Base-by-base conservation (phyloP, 2,888 invertebrate species). In the Pogonocherus hispidulus region DNA sequence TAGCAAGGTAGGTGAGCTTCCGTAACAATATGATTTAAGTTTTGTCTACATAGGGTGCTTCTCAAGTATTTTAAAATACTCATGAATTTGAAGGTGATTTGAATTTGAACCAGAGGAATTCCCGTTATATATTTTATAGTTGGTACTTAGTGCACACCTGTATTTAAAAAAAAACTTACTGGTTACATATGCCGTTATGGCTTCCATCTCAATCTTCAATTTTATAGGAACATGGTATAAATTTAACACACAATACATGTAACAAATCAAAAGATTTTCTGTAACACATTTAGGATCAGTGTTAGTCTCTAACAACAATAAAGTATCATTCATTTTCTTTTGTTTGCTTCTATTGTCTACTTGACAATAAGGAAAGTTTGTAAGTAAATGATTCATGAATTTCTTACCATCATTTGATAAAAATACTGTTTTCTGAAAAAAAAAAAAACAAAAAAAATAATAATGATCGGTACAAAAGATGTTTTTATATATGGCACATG, bases 311-410 rank as follows among this genome's bases (percentile, higher is more conserved):
- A 85, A 71, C 78, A 87, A 86, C 75, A 86, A 84, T 55, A 76
- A 74, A 20, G 84, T 80, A 72, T 87, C 80, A 70, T 86, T 86
- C 9, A 83, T 80, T 71, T 87, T 87, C 69, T 83, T 82, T 63
- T 86, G 82, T 65, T 77, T 76, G 51, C 73, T 73, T 11, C 73
- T 66, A 11, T 49, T 71, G 51, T 84, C 81, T 71, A 85, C 86
- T 68, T 88, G 87, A 3, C 85, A 84, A 82, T 89, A 91, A 0
- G 91, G 91, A 75, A 91, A 91, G 55, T 86, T 84, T 35, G 80
- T 81, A 1, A 92, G 82, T 71, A 93, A 87, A 81, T 89, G 87
- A 64, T 87, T 87, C 3, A 86, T 84, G 77, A 91, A 91, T 46
- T 84, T 81, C 11, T 86, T 85, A 0, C 87, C 86, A 75, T 89